Conservation (phyloP, 2,113 vertebrate genomes). For the Phalacrocorax brasilianus region DNA sequence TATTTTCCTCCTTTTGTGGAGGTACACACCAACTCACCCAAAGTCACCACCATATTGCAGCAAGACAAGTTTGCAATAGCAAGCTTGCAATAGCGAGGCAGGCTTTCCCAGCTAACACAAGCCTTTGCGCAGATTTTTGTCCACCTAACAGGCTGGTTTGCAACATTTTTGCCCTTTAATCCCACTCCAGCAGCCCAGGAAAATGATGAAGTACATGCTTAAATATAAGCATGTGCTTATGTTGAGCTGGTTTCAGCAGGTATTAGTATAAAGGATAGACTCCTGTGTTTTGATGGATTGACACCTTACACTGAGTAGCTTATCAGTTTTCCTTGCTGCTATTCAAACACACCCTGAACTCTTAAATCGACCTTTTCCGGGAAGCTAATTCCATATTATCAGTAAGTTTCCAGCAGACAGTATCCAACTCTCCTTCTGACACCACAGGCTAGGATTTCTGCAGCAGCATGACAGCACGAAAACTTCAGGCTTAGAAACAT, state of each 20-base stretch:
- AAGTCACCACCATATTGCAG: rapidly evolving
- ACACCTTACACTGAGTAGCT: neutral
- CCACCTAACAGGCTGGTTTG: neutral
- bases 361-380: neutral
- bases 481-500: neutral
- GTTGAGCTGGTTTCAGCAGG: neutral
- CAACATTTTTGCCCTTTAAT: neutral
- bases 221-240: neutral
- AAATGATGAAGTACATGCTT: neutral
- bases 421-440: neutral
- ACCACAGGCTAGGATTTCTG: neutral
- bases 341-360: rapidly evolving
- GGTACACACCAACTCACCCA: neutral
- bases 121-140: neutral
- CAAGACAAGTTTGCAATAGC: neutral
- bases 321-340: neutral
- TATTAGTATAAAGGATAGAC: neutral
- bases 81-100: neutral
- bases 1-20: neutral
- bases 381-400: neutral
- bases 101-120: neutral
- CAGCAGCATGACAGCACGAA: neutral
- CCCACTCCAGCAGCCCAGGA: neutral
- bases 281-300: neutral
- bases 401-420: neutral